Base-by-base conservation (phyloP, 1,140 invertebrate species). In the Nixonia krombeini region DNA sequence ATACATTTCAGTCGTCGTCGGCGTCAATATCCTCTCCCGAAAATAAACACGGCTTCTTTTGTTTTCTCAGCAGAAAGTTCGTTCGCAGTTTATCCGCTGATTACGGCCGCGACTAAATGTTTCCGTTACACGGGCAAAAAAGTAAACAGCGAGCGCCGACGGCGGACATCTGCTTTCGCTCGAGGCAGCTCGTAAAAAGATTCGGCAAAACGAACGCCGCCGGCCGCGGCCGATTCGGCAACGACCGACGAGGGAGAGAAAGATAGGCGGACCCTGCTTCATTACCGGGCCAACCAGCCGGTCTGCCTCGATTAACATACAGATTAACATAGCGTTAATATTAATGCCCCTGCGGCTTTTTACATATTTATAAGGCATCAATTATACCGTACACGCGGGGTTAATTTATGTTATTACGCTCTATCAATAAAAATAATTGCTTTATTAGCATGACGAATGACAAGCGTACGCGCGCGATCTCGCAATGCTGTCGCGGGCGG, bases 401-500 rank as follows among this genome's bases (percentile, higher is more conserved):
- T 57, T 70, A 75, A 76, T 75, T 74, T 74, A 72, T 70, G 64
- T 74, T 72, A 78, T 76, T 75, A 71, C 37, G 0, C 21, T 25
- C 50, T 62, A 72, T 74, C 71, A 70, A 78, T 76, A 75, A 75
- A 75, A 76, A 76, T 78, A 74, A 78, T 78, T 64, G 66, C 71
- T 75, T 74, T 67, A 76, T 75, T 76, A 76, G 62, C 64, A 73
- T 76, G 69, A 69, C 46, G 65, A 73, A 71, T 74, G 61, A 45
- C 44, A 21, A 73, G 65, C 70, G 73, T 62, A 56, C 57, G 72
- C 65, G 75, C 41, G 70, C 69, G 69, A 74, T 73, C 65, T 76
- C 41, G 70, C 69, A 71, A 74, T 73, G 66, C 57, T n/a, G n/a
- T n/a, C n/a, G n/a, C n/a, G n/a, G n/a, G n/a, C n/a, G n/a, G n/a